Evolutionary conservation across 2,888 invertebrate genomes (phyloP), one percentile per base, ranked within the genome.

Genomic region (Coleophora flavipennella): DNA sequence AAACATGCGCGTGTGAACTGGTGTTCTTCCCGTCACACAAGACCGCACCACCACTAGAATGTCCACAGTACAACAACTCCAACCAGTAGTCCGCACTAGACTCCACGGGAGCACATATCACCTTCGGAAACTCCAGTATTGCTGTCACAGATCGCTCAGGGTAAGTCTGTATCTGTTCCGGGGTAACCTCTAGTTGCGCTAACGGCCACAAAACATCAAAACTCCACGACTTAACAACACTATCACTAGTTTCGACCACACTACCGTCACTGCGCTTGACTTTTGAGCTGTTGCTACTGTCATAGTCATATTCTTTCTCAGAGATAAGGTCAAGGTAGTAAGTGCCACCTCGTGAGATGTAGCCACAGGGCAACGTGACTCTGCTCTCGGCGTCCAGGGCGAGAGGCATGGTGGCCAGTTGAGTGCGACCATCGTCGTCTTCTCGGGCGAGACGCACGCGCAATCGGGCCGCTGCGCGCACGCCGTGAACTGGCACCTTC

Each of bases 131-230:
- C 63, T 92, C 90, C 48, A 94, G 64, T 3, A 90, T 90, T 0
- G 92, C 92, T 50, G 88, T 89, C 46, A 94, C 91, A 25, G 91
- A 89, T 43, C 87, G 81, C 60, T 90, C 91, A 3, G 94, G 94
- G 71, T 93, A 94, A 35, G 94, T 94, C 56, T 90, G 89, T 38
- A 94, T 89, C 53, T 90, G 89, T 55, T 92, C 91, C 3, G 93
- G 92, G 41, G 90, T 91, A 36, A 94, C 86, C 37, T 89, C 88
- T 51, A 94, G 69, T 45, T 87, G 87, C 1, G 93, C 92, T 42
- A 87, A 86, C 6, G 94, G 94, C 94, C 94, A 94, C 70, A 91
- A 87, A 6, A 94, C 94, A 55, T 94, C 93, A 55, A 94, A 86
- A 42, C 89, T 86, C 74, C 86, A 85, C 2, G 86, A 79, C 35